Conservation (phyloP, 2,888 invertebrate species). For the Nycteola revayana region DNA sequence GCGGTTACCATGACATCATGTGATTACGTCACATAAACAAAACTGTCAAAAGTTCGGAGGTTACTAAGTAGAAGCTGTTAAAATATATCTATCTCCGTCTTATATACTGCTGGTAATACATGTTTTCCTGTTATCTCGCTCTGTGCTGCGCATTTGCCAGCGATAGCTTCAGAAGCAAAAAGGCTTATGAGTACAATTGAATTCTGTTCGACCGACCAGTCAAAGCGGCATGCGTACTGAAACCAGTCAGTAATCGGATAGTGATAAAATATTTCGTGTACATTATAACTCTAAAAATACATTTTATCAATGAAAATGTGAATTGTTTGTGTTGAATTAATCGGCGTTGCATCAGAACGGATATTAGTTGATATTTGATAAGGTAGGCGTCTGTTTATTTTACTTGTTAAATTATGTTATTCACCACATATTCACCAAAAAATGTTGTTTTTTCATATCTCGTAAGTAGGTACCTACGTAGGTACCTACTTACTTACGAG, state of each 20-base stretch:
- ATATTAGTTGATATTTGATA: slow-evolving; percentile 27
- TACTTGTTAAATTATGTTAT: too few relatives aligned
- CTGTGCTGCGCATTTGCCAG: slow-evolving; percentile 26
- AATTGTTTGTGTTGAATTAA: slow-evolving; percentile 23
- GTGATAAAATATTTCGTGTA: slow-evolving; percentile 9
- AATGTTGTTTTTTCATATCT: too few relatives aligned
- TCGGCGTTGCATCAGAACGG: slow-evolving; percentile 25
- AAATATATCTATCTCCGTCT: slow-evolving; percentile 42
- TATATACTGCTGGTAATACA: slow-evolving; percentile 12
- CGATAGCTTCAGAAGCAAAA: slow-evolving; percentile 29
- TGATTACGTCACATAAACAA: slow-evolving; percentile 63
- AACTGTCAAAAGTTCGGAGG: slow-evolving; percentile 30
- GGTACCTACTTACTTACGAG: too few relatives aligned
- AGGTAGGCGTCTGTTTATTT: slow-evolving; percentile 25
- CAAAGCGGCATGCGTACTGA: slow-evolving; percentile 41
- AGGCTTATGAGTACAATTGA: slow-evolving; percentile 36
- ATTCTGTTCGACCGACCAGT: slow-evolving; percentile 46
- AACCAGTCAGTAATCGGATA: slow-evolving; percentile 27
- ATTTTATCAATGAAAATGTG: slow-evolving; percentile 57
- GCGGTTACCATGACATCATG: slow-evolving; percentile 71
- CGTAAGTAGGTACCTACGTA: too few relatives aligned
- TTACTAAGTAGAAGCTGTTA: slow-evolving; percentile 19
- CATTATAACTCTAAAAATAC: slow-evolving; percentile 18
- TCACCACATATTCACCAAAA: too few relatives aligned
- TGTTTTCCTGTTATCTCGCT: slow-evolving; percentile 54